Conservation (phyloP, 2,797 vertebrate species). For the Hylomyscus alleni region DNA sequence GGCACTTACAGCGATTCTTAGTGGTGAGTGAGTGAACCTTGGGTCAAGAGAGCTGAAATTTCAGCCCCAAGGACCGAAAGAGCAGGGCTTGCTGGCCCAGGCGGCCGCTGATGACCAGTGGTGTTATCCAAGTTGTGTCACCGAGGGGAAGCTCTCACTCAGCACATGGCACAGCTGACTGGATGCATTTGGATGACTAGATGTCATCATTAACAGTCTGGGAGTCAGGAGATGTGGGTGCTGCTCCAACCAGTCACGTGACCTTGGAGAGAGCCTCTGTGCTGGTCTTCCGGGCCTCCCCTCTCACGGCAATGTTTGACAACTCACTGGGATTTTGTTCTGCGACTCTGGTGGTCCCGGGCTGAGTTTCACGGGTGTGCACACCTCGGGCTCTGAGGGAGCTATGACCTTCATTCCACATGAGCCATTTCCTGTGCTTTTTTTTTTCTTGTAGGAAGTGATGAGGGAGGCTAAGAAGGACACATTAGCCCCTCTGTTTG, state of each 20-base stretch:
- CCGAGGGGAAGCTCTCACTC: neutral
- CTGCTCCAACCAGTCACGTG: neutral
- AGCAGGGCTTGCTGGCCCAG: no score
- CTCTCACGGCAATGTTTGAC: neutral
- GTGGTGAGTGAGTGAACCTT: neutral
- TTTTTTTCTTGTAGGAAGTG: neutral
- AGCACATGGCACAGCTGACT: neutral
- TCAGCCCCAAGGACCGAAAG: neutral
- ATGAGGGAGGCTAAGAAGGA: neutral
- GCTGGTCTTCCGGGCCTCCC: accelerated
- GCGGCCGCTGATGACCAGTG: neutral
- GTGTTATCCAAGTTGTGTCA: neutral
- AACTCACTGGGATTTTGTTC: neutral
- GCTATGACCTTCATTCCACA: accelerated
- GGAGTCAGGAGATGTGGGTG: neutral
- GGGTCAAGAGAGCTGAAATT: neutral
- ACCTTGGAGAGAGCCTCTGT: neutral
- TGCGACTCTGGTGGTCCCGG: neutral
- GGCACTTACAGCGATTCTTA: neutral
- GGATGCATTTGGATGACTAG: neutral
- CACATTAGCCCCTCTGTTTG: neutral
- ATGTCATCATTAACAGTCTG: neutral
- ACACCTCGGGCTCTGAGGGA: accelerated
- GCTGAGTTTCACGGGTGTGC: neutral
- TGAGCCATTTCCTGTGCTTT: no score